These are phyloP conservation scores for Pristionchus exspectatus DNA, from an alignment of 2,888 invertebrate species.

Conservation along the genomic window DNA sequence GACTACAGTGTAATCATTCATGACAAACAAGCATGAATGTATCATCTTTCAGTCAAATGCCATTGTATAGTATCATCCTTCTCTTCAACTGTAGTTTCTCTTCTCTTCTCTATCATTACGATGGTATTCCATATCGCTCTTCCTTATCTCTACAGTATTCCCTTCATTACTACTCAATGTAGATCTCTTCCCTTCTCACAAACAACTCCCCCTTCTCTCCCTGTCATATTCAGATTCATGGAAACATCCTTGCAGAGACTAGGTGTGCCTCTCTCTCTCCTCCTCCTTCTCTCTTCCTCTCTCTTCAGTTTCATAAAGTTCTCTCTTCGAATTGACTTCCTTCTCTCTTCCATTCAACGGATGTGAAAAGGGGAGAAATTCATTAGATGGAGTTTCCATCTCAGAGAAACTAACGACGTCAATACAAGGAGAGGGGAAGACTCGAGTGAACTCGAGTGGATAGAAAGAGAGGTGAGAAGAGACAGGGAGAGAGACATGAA, in stretches of 20 bases:
- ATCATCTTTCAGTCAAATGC: neutral
- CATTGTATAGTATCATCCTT: neutral
- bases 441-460: neutral
- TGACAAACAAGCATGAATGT: neutral
- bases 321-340: neutral
- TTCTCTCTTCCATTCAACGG: neutral
- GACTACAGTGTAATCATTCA: neutral
- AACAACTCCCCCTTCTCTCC: neutral
- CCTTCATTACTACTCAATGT: slow-evolving; percentile 55
- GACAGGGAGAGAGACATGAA: neutral
- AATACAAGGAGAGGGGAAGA: neutral
- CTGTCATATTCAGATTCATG: slow-evolving; percentile 20
- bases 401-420: slow-evolving; percentile 8
- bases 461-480: slow-evolving; percentile 11
- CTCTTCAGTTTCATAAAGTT: neutral
- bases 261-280: neutral
- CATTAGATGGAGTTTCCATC: slow-evolving; percentile 19
- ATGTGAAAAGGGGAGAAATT: slow-evolving; percentile 17
- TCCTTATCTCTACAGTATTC: slow-evolving; percentile 50
- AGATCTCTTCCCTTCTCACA: slow-evolving; percentile 41
- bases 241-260: neutral
- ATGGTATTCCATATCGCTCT: neutral
- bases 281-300: neutral
- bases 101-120: slow-evolving; percentile 15
- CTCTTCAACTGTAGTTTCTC: neutral